Conservation (phyloP, 2,113 vertebrate genomes). For the Campylomormyrus numenius region DNA sequence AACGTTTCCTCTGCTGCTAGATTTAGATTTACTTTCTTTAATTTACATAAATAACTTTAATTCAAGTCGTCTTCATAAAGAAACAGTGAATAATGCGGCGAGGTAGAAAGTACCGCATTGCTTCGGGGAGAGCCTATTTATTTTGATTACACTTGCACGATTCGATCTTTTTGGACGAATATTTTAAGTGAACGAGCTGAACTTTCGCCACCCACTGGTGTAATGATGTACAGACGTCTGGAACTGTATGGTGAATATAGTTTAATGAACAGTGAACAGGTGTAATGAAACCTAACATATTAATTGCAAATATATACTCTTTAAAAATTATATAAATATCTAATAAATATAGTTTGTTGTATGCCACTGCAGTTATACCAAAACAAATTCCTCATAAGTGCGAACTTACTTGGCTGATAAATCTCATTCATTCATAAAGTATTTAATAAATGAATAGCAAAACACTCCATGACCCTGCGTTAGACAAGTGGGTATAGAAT, state of each 20-base stretch:
- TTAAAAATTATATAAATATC: background rate
- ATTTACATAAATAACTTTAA: background rate
- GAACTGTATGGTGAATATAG: background rate
- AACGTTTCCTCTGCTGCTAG: background rate
- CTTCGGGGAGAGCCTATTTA: background rate
- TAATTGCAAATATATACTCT: background rate
- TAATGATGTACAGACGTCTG: background rate
- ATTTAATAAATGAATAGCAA: background rate
- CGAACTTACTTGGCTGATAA: background rate
- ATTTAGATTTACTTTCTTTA: background rate
- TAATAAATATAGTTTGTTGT: background rate
- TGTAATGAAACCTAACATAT: background rate
- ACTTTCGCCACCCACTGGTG: background rate
- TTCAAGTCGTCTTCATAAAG: background rate
- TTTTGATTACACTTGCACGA: background rate
- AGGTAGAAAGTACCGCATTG: background rate
- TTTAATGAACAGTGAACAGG: background rate
- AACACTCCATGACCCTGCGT: background rate
- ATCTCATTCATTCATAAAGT: background rate
- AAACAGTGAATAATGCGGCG: background rate
- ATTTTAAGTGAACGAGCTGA: background rate
- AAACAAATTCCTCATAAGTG: background rate
- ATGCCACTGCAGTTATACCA: background rate
- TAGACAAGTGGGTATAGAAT: background rate
- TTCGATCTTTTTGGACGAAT: background rate